phyloP scores from a whole-genome alignment of 2,888 invertebrate species.

The Drosophila neotestacea region DNA sequence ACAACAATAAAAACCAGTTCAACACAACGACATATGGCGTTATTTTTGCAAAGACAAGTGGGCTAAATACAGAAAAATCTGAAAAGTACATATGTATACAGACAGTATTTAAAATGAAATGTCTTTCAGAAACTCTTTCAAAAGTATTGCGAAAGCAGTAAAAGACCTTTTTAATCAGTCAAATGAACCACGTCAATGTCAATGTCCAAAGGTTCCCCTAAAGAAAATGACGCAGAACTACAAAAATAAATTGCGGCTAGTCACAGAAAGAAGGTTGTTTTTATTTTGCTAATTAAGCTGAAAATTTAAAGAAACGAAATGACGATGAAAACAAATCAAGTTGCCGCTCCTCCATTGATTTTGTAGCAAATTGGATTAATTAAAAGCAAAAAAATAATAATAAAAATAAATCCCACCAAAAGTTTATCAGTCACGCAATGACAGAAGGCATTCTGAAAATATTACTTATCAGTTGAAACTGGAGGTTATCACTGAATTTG shows the following conservation, averaged over 20 bases:
- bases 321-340: constrained; percentile 18
- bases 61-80: constrained; percentile 25
- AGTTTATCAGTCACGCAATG: constrained; percentile 63
- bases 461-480: constrained; percentile 35
- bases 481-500: constrained; percentile 51
- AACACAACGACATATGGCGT: constrained; percentile 68
- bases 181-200: constrained; percentile 22
- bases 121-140: not conserved
- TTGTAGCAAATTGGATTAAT: constrained; percentile 57
- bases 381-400: constrained; percentile 55
- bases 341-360: constrained; percentile 28
- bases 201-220: constrained; percentile 40
- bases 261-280: constrained; percentile 13
- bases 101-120: constrained; percentile 14
- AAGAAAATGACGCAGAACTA: constrained; percentile 47
- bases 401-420: constrained; percentile 26
- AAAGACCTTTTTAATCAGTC: constrained; percentile 35
- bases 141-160: constrained; percentile 5
- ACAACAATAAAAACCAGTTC: constrained; percentile 62
- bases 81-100: constrained; percentile 12
- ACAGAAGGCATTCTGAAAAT: constrained; percentile 23
- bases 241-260: constrained; percentile 36
- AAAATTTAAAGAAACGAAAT: constrained; percentile 10
- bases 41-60: constrained; percentile 49
- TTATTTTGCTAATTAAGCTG: constrained; percentile 30